These are phyloP conservation scores for Antheraea mylitta DNA, from an alignment of 1,140 invertebrate genomes.

Conservation along the genomic window DNA sequence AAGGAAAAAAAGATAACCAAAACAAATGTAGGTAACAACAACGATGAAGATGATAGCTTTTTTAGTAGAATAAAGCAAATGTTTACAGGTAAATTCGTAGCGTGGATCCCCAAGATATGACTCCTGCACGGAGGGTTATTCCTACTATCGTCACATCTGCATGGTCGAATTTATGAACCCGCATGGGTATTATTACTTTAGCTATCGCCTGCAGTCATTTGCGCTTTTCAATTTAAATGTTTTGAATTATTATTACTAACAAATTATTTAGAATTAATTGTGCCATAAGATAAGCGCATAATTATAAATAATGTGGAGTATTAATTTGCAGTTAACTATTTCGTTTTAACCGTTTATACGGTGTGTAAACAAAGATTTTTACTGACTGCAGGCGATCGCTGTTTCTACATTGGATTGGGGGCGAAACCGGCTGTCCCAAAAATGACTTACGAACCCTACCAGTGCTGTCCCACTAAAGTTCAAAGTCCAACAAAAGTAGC, in stretches of 20 bases:
- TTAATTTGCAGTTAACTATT: slow-evolving; percentile 70
- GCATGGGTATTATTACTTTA: slow-evolving; percentile 65
- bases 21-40: slow-evolving; percentile 52
- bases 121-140: slow-evolving; percentile 65
- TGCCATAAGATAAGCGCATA: slow-evolving; percentile 53
- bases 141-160: slow-evolving; percentile 66
- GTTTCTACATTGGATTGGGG: slow-evolving; percentile 96
- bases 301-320: slow-evolving; percentile 63
- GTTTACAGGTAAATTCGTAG: slow-evolving; percentile 77
- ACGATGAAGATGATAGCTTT: slow-evolving; percentile 78
- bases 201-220: slow-evolving; percentile 78
- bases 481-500: slow-evolving; percentile 85
- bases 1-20: slow-evolving; percentile 72
- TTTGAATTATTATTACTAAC: slow-evolving; percentile 73
- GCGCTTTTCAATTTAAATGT: slow-evolving; percentile 72
- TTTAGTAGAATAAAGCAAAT: slow-evolving; percentile 73
- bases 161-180: slow-evolving; percentile 59
- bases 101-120: slow-evolving; percentile 55
- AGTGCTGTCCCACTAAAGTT: slow-evolving; percentile 93
- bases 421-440: slow-evolving; percentile 89
- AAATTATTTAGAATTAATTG: slow-evolving; percentile 69
- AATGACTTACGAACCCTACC: slow-evolving; percentile 91
- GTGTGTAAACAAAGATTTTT: slow-evolving; percentile 76
- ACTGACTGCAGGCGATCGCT: slow-evolving; percentile 92
- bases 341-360: slow-evolving; percentile 56